Evolutionary conservation across 1,140 invertebrate species (phyloP), one percentile per base, ranked within the genome.

Genomic region (Drosophila kikkawai): DNA sequence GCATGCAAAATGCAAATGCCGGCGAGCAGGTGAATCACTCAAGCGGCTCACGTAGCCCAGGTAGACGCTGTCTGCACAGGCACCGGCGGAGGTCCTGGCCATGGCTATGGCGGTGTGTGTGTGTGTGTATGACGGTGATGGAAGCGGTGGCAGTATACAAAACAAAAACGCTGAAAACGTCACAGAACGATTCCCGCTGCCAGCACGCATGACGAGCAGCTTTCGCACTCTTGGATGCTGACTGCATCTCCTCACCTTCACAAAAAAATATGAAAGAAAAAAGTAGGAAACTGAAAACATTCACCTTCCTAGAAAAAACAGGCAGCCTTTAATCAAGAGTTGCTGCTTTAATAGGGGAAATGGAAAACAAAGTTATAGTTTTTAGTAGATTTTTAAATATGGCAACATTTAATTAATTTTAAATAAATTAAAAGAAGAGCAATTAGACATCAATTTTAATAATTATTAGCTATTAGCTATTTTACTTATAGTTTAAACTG

Each of bases 161-260:
- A 77, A 77, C 64, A 77, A 77, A 78, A 77, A 78, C 45, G 64
- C 37, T 68, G 50, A 78, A 78, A 78, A 78, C 64, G 75, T 78
- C 75, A 70, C 65, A 69, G 67, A 78, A 53, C 75, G 75, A 69
- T 78, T 78, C 44, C 51, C 65, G 65, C 50, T 78, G 75, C 74
- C 75, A 78, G 66, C 75, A 78, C 75, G 75, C 75, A 78, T 78
- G 65, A 78, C 75, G 75, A 78, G 75, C 75, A 78, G 75, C 75
- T 78, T 78, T 78, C 41, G 55, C 63, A 73, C 65, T 73, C 66
- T 47, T 57, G 53, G 13, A 56, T 56, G 69, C 50, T 19, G 65
- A 59, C 65, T 73, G 66, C 65, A 70, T 47, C 42, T 57, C 51
- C 44, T 63, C 57, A 17, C 67, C 67, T 55, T 39, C 8, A 8